phyloP scores from a whole-genome alignment of 2,113 vertebrate species.

The Shinisaurus crocodilurus region DNA sequence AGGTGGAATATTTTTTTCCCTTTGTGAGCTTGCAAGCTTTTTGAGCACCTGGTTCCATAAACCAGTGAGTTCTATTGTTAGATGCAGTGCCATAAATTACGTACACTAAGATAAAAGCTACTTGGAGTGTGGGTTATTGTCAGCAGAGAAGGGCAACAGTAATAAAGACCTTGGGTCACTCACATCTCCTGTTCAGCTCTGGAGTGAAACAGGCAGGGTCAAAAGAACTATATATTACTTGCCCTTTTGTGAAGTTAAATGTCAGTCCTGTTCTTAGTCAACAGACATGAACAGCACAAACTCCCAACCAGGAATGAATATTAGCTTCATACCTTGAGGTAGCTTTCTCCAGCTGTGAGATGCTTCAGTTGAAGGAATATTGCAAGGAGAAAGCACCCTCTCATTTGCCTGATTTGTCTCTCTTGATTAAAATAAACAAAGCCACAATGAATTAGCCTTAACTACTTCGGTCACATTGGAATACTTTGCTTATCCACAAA shows the following conservation, averaged over 20 bases:
- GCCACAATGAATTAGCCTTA: not conserved
- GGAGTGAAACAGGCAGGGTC: not conserved
- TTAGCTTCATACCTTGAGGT: not conserved
- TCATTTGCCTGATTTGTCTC: not conserved
- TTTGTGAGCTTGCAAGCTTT: not conserved
- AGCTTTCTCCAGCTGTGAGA: not conserved
- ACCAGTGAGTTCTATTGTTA: not conserved
- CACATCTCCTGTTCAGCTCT: not conserved
- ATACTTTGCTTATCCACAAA: not conserved
- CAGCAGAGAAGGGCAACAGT: not conserved
- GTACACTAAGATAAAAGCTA: not conserved
- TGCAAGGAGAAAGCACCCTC: not conserved
- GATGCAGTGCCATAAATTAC: conserved; percentile 37
- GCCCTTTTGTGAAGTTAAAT: not conserved
- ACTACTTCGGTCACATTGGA: not conserved
- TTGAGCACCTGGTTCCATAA: conserved; percentile 36
- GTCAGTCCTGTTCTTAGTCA: not conserved
- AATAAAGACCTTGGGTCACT: not conserved
- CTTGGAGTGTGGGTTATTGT: not conserved
- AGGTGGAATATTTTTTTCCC: not conserved
- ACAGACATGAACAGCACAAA: not conserved
- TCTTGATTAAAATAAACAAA: not conserved
- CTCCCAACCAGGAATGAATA: not conserved
- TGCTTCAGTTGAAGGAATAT: not conserved
- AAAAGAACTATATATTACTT: not conserved